These are phyloP conservation scores for Ptilodon capucinus DNA, from an alignment of 2,888 invertebrate genomes.

Conservation along the genomic window DNA sequence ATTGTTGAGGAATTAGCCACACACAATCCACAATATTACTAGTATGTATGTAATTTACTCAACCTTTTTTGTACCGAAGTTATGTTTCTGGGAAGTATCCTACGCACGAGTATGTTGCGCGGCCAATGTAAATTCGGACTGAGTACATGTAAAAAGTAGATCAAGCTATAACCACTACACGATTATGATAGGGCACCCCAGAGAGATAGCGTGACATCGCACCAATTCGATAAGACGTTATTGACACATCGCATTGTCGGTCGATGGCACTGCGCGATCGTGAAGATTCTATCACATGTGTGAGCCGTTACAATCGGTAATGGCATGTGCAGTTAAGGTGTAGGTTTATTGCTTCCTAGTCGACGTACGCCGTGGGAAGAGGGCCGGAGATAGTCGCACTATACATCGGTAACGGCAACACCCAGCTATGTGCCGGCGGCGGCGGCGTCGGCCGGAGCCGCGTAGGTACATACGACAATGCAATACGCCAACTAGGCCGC, in stretches of 20 bases:
- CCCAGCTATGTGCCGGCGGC: conserved; percentile 20
- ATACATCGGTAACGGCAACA: conserved; percentile 39
- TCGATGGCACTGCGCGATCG: conserved; percentile 45
- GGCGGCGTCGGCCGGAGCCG: conserved; percentile 10
- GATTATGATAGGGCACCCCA: conserved; percentile 40
- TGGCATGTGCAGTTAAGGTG: conserved; percentile 78
- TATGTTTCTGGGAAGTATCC: too few species aligned
- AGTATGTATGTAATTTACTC: neutral
- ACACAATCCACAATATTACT: too few species aligned
- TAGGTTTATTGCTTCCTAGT: conserved; percentile 79
- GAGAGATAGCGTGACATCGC: conserved; percentile 36
- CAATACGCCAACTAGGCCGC: conserved; percentile 25
- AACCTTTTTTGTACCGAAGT: too few species aligned
- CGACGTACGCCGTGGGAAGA: conserved; percentile 68
- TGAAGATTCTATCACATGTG: conserved; percentile 68
- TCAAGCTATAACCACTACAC: conserved; percentile 19
- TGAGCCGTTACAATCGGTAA: conserved; percentile 77
- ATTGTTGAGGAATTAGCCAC: neutral
- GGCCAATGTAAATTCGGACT: conserved; percentile 9
- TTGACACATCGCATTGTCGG: conserved; percentile 53
- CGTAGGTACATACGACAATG: conserved; percentile 28
- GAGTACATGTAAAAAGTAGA: conserved; percentile 12
- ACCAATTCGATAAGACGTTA: conserved; percentile 72
- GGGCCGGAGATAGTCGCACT: conserved; percentile 71
- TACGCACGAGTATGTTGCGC: conserved; percentile 1